These are phyloP conservation scores for Rhinoderma darwinii DNA, from an alignment of 2,113 vertebrate genomes.

Conservation along the genomic window DNA sequence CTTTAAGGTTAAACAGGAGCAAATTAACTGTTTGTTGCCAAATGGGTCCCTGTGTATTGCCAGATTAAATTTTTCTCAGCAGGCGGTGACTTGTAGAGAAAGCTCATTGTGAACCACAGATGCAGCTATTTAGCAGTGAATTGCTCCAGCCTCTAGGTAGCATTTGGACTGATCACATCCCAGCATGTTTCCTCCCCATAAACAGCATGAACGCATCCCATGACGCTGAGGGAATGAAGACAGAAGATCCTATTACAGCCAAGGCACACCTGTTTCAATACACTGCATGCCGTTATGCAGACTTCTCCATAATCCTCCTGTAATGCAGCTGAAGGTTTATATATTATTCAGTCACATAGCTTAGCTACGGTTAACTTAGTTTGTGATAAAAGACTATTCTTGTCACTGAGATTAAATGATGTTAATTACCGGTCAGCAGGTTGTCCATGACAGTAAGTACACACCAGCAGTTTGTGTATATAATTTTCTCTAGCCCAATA, in stretches of 20 bases:
- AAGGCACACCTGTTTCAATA: conserved; percentile 47
- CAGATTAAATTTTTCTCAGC: conserved; percentile 12
- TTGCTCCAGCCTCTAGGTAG: conserved; percentile 46
- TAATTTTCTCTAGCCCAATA: background rate
- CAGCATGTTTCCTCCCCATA: conserved; percentile 54
- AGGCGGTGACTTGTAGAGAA: background rate
- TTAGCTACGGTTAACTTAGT: background rate
- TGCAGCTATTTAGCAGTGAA: conserved; percentile 54
- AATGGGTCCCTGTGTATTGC: conserved; percentile 13
- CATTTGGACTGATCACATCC: conserved; percentile 57
- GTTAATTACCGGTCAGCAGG: conserved; percentile 3
- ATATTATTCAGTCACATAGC: background rate
- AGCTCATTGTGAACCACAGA: conserved; percentile 35
- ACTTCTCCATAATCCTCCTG: conserved; percentile 29
- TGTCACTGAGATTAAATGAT: background rate
- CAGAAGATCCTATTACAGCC: conserved; percentile 51
- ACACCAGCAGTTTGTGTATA: background rate
- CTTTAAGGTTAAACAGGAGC: conserved; percentile 13
- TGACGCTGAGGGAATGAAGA: conserved; percentile 46
- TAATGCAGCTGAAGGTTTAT: conserved; percentile 19
- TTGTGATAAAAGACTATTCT: background rate
- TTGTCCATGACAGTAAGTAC: background rate
- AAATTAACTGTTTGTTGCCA: conserved; percentile 23
- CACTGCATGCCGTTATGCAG: background rate
- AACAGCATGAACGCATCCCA: conserved; percentile 52